Evolutionary conservation across 2,888 invertebrate genomes (phyloP), one percentile per base, ranked within the genome.

Genomic region (Orthosia cruda): DNA sequence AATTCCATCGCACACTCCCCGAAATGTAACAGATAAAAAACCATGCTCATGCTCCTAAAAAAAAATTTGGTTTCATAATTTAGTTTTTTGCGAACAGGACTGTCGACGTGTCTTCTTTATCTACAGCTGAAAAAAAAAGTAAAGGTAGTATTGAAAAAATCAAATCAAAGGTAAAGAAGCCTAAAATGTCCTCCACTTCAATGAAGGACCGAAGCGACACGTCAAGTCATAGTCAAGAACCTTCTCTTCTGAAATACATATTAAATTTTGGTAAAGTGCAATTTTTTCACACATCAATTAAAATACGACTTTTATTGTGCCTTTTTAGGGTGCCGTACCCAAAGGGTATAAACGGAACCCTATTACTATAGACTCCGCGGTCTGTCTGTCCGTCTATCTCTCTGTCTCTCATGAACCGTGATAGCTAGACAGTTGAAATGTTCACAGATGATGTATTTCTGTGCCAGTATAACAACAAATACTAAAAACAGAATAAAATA

Each of bases 221-320:
- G 2, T 69, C 84, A 3, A 90, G 64, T 45, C 16, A 80, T 23
- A 90, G 64, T 47, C 16, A 80, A 26, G 94, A 94, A 45, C 86
- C 89, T 71, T 90, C 94, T 40, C 77, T 92, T n/a, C 89, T 96
- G 1, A 96, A 95, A 93, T 96, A 96, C 87, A n/a, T 93, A 26
- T 86, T 96, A 71, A 92, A 96, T 83, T 95, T 94, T 83, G 96
- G 96, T 95, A 90, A 81, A 83, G 67, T 61, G n/a, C n/a, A 9
- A 16, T 45, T 32, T 58, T 65, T 64, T 58, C 23, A 40, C 40
- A 40, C 40, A 40, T 40, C 9, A 40, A 40, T 40, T 7, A 32
- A 4, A 40, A n/a, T n/a, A n/a, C 45, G 32, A 45, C 11, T 58
- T 59, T n/a, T 5, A 45, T 13, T 12, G n/a, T 16, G 12, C 4